phyloP scores from a whole-genome alignment of 2,888 invertebrate species.

The Gisinianus flammeolus region DNA sequence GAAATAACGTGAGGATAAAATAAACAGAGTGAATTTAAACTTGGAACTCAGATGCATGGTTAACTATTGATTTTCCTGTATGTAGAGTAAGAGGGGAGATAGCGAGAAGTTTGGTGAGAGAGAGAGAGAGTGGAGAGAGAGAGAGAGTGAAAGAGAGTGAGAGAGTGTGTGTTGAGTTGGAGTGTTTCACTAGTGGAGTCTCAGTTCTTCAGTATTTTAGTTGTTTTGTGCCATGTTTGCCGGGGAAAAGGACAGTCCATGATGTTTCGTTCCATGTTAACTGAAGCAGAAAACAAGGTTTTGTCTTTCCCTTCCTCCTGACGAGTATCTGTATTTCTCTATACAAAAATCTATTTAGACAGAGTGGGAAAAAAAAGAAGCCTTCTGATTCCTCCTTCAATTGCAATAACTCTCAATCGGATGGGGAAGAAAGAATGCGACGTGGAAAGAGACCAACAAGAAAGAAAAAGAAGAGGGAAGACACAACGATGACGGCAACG shows the following conservation, averaged over 20 bases:
- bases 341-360: constrained; percentile 1
- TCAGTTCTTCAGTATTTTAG: too few species aligned
- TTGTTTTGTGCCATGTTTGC: too few species aligned
- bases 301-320: not conserved
- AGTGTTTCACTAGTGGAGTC: not conserved
- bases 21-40: too few species aligned
- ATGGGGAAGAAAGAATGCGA: not conserved
- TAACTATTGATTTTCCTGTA: too few species aligned
- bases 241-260: constrained; percentile 16
- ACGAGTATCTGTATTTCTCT: not conserved
- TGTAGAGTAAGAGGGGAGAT: too few species aligned
- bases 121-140: not conserved
- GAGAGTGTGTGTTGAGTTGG: not conserved
- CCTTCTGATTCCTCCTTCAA: constrained; percentile 29
- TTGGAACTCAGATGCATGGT: too few species aligned
- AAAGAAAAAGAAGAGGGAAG: not conserved
- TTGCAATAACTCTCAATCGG: constrained; percentile 32
- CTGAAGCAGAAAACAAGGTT: constrained; percentile 35
- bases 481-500: too few species aligned
- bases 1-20: too few species aligned
- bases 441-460: not conserved
- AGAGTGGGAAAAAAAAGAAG: not conserved
- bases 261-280: constrained; percentile 30
- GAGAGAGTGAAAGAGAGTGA: not conserved
- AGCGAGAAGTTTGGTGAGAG: too few species aligned